phyloP scores from a whole-genome alignment of 2,797 vertebrate species.

The Linurgus olivaceus region DNA sequence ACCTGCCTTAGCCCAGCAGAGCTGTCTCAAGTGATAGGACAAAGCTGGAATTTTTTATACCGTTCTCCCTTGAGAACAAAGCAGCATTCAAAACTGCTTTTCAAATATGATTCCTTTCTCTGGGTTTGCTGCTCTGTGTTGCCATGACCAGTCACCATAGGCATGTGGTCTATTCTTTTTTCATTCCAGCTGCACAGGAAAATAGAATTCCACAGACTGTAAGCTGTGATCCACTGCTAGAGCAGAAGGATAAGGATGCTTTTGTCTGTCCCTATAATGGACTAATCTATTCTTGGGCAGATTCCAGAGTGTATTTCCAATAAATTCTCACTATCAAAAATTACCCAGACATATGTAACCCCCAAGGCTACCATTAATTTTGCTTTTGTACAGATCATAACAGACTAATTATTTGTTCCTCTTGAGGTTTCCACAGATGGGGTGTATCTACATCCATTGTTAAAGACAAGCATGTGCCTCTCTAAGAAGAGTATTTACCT shows the following conservation, averaged over 20 bases:
- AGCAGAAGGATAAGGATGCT: neutral
- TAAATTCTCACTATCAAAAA: neutral
- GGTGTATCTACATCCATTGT: neutral
- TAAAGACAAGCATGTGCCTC: neutral
- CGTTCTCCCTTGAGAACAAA: neutral
- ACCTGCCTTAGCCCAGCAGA: neutral
- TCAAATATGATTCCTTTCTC: neutral
- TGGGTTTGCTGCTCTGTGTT: neutral
- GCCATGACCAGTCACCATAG: neutral
- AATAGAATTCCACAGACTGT: neutral
- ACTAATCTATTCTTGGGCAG: slow-evolving; percentile 1
- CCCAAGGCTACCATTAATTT: slow-evolving; percentile 15
- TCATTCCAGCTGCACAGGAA: neutral
- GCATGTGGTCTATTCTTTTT: neutral
- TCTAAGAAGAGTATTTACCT: neutral
- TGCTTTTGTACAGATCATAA: neutral
- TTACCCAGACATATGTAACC: neutral
- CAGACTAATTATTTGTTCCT: slow-evolving; percentile 21
- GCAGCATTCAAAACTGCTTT: neutral
- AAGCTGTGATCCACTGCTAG: neutral
- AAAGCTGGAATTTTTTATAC: neutral
- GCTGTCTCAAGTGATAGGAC: neutral
- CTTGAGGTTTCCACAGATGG: neutral
- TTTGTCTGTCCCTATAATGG: slow-evolving; percentile 7
- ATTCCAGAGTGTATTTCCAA: slow-evolving; percentile 12